Base-by-base conservation (phyloP, 2,113 vertebrate genomes). In the Myiozetetes cayanensis region DNA sequence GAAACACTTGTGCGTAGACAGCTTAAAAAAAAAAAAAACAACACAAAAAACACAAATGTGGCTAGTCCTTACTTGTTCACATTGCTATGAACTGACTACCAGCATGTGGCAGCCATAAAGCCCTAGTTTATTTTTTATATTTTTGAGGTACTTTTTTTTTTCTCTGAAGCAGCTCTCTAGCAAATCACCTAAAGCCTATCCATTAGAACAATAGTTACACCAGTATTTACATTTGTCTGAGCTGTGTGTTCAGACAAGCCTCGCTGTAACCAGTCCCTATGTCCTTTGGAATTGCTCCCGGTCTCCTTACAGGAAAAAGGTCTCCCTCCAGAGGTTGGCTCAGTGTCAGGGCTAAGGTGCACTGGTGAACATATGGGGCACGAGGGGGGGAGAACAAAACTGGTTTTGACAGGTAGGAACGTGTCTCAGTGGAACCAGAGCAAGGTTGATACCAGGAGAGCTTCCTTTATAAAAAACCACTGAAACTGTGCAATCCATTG, bases 281-380 rank as follows among this genome's bases (percentile, higher is more conserved):
- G 14, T 76, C 93, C 94, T 97, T 95, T 87, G 95, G 96, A 92
- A 85, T 95, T n/a, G 14, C 93, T 87, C 87, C 93, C 30, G 11
- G 33, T 50, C 94, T 94, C 78, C 92, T 91, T 79, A 55, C 1
- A 43, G 82, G 67, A 82, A 85, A 53, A 87, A 87, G 82, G 85
- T 90, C 91, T 94, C 66, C 85, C 89, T 94, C 88, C 95, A 85
- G 95, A 94, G 89, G 93, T 68, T 97, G 97, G 97, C 97, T 98
- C 98, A 97, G 97, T 96, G 92, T 98, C 97, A 96, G 97, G 94
- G 46, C 96, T 96, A 97, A 98, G 97, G 97, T 98, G 96, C 97
- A 94, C 95, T 75, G 74, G 16, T 87, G 95, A 95, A 90, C 87
- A 87, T 6, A 8, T 59, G 79, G 85, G 85, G 68, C 5, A 6